Conservation (phyloP, 2,113 vertebrate species). For the Conger conger region DNA sequence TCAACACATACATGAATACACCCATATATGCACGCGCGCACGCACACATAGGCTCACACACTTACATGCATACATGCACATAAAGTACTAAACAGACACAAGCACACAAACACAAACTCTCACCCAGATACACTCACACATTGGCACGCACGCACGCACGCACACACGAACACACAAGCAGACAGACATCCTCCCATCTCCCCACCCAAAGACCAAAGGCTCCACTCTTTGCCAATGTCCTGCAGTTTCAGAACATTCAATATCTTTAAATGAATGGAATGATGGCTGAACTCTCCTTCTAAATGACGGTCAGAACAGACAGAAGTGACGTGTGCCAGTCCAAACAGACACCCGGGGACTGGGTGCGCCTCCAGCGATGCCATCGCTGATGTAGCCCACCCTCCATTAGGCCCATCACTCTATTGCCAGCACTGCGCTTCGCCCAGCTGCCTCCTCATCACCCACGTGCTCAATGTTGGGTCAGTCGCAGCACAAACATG, state of each 20-base stretch:
- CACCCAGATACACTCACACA: too few species aligned
- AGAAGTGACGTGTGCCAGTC: not conserved
- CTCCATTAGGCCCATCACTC: not conserved
- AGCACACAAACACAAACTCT: not conserved
- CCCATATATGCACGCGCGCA: too few species aligned
- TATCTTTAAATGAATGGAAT: not conserved
- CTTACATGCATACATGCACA: not conserved
- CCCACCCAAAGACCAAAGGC: not conserved
- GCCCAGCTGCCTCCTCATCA: not conserved
- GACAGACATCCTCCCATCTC: not conserved
- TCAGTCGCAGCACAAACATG: not conserved
- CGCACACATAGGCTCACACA: not conserved
- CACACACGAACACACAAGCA: not conserved
- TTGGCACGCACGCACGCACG: too few species aligned
- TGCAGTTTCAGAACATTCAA: not conserved
- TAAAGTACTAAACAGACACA: too few species aligned
- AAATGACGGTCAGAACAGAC: not conserved
- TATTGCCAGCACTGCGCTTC: not conserved
- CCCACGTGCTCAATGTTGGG: not conserved
- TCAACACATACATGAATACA: not conserved
- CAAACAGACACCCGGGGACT: not conserved
- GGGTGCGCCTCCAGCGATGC: not conserved
- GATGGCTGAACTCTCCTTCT: not conserved
- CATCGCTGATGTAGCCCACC: not conserved
- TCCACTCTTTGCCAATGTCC: not conserved